Base-by-base conservation (phyloP, 2,113 vertebrate genomes). In the Prinia subflava region DNA sequence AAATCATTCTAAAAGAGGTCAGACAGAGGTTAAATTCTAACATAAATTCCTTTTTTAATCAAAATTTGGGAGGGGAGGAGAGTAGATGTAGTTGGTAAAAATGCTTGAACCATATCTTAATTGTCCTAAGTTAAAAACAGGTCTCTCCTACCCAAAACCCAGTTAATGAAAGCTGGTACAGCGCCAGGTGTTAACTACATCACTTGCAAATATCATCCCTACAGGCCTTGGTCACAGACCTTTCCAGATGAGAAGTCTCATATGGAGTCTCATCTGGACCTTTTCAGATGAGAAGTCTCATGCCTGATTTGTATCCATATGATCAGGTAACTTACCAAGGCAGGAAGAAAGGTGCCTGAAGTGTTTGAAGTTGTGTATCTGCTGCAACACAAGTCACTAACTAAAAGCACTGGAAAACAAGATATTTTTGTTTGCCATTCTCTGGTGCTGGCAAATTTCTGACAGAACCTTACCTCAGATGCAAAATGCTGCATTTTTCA, bases 1-100 rank as follows among this genome's bases (percentile, higher is more conserved):
- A 93, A 87, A 83, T 44, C 65, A 55, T 80, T 95, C 83, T 91
- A 75, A 75, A 94, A 88, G 44, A 30, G 37, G 63, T 88, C 76
- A 89, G 30, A 82, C 41, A 37, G 49, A 95, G 82, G 50, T 95
- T 92, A 93, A 87, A 90, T 89, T 91, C 86, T 95, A 90, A 93
- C 22, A 86, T 53, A 46, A 77, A 95, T 96, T 95, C 82, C 56
- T 85, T 73, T 53, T 47, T 82, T 49, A 96, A 96, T 90, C 91
- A 91, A 94, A 96, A 91, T 79, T 15, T 55, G 9, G 46, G 44
- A 31, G 14, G 1, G 1, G 56, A 28, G n/a, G 28, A 83, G 15
- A 83, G 22, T 24, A 82, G 25, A 67, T 35, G 18, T 41, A 57
- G 37, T 70, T 78, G 44, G 42, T 70, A 90, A 39, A 89, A 95